Evolutionary conservation across 2,888 invertebrate species (phyloP).

Genomic region (Schrankia costaestrigalis): DNA sequence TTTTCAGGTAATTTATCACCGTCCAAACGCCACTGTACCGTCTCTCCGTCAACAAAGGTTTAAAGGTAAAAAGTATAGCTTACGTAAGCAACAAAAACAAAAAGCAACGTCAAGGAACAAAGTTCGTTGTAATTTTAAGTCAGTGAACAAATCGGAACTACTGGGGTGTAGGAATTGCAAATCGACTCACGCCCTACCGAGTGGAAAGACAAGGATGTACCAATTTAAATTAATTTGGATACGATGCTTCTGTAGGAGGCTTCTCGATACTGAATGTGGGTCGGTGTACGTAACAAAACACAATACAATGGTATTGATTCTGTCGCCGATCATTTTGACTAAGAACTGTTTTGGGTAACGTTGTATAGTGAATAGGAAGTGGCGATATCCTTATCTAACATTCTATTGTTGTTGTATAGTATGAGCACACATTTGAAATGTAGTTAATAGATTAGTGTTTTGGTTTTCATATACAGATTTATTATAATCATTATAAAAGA

Average conservation of each 20-base stretch:
- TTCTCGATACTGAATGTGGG: constrained; percentile 37
- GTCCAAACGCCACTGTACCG: constrained; percentile 9
- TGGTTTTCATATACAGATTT: no score
- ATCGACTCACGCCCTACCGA: constrained; percentile 63
- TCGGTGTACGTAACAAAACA: constrained; percentile 18
- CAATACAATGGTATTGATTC: constrained; percentile 20
- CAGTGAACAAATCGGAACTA: constrained; percentile 60
- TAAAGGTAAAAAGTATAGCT: constrained; percentile 39
- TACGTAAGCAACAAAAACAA: constrained; percentile 42
- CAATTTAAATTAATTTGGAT: constrained; percentile 70
- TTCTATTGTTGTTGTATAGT: background rate
- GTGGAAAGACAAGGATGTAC: constrained; percentile 68
- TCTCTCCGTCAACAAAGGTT: constrained; percentile 34
- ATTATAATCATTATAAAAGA: no score
- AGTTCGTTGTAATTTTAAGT: constrained; percentile 66
- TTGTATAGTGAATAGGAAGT: background rate
- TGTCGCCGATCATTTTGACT: constrained; percentile 12
- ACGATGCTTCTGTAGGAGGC: constrained; percentile 36
- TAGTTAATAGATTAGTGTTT: no score
- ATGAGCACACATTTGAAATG: no score
- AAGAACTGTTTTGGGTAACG: background rate
- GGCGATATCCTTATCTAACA: background rate
- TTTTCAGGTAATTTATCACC: constrained; percentile 47
- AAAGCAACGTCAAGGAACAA: constrained; percentile 30
- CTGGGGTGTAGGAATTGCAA: constrained; percentile 66